Conservation (phyloP, 2,113 vertebrate genomes). For the Chitala chitala region DNA sequence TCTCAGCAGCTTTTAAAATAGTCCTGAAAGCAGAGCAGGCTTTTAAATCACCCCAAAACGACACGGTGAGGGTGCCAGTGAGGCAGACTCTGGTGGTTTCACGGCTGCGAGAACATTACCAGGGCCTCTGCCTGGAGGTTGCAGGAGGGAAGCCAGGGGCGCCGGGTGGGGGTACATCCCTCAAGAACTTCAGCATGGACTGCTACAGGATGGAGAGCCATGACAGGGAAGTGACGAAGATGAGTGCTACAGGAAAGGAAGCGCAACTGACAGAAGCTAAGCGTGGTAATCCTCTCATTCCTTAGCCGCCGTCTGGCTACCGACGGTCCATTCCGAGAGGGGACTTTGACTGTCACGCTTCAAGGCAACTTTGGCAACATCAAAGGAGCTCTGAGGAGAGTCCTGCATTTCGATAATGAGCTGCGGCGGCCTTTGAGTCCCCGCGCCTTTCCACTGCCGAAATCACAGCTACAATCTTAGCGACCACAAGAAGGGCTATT, state of each 20-base stretch:
- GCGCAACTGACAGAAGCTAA: conserved; percentile 16
- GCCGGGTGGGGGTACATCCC: background rate
- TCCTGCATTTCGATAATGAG: background rate
- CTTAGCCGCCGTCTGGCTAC: background rate
- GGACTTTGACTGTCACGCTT: background rate
- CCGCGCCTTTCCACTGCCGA: background rate
- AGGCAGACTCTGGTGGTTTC: background rate
- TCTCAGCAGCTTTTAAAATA: conserved; percentile 26
- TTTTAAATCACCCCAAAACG: conserved; percentile 33
- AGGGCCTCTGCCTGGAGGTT: background rate
- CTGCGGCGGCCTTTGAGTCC: background rate
- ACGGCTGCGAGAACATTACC: conserved; percentile 12
- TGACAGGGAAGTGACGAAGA: conserved; percentile 30
- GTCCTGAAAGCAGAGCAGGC: conserved; percentile 21
- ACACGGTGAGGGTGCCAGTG: conserved; percentile 12
- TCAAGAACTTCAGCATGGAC: conserved; percentile 25
- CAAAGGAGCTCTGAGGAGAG: background rate
- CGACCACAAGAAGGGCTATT: conserved; percentile 17
- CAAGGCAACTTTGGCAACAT: background rate
- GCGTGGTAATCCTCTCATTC: conserved; percentile 27
- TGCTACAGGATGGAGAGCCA: conserved; percentile 16
- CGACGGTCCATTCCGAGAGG: conserved; percentile 6
- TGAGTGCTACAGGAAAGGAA: conserved; percentile 35
- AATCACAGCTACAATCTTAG: conserved; percentile 8
- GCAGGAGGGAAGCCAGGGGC: conserved; percentile 1